These are phyloP conservation scores for Abramis brama DNA, from an alignment of 2,113 vertebrate species.

Conservation along the genomic window DNA sequence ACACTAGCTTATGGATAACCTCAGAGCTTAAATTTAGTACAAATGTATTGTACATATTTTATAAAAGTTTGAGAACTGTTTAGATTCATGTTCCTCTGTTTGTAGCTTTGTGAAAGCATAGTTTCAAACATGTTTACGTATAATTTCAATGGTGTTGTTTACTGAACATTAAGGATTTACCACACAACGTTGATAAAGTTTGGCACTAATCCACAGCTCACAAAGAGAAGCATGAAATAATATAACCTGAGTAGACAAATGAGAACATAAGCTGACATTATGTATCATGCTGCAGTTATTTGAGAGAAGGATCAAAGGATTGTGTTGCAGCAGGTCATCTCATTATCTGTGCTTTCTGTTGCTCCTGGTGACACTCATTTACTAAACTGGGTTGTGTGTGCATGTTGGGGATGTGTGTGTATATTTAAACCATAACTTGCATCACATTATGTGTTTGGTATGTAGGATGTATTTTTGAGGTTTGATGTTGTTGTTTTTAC, in stretches of 20 bases:
- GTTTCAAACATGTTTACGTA: not conserved
- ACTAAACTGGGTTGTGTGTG: slow-evolving; percentile 45
- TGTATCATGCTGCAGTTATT: not conserved
- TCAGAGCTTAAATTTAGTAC: not conserved
- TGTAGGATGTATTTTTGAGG: not conserved
- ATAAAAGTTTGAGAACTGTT: not conserved
- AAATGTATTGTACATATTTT: not conserved
- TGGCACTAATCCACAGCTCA: slow-evolving; percentile 4
- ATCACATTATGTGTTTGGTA: slow-evolving; percentile 17
- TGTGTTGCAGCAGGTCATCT: slow-evolving; percentile 59
- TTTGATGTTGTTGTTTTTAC: not conserved
- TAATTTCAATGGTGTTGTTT: not conserved
- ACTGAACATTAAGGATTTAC: not conserved
- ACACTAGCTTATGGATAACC: not conserved
- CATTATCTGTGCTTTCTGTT: slow-evolving; percentile 59
- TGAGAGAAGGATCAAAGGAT: slow-evolving; percentile 40
- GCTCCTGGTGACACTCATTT: slow-evolving; percentile 50
- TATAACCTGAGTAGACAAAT: not conserved
- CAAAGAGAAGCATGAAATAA: not conserved
- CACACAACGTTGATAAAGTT: not conserved
- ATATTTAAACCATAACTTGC: not conserved
- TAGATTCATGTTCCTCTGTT: not conserved
- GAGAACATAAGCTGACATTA: slow-evolving; percentile 9
- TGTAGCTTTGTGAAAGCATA: not conserved
- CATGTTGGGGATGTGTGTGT: not conserved